A percentile compares a stretch with the other conserved stretches of the same genome.
phyloP scores from a whole-genome alignment of 2,113 vertebrate genomes.

The Chauna torquata region DNA sequence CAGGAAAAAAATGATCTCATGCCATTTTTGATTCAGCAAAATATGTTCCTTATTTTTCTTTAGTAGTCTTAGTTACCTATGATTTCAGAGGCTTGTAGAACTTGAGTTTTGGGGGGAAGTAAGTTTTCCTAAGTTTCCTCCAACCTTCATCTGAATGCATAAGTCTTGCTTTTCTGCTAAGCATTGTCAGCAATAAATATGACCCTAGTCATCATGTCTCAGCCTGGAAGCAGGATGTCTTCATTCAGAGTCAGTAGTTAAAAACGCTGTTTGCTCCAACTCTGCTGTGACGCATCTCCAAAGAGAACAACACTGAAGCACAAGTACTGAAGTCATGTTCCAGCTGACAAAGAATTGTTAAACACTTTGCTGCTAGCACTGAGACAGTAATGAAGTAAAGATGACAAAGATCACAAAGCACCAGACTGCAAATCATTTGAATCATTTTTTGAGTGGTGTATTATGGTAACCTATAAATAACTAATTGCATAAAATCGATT shows the following conservation, averaged over 20 bases:
- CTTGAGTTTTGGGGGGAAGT: background rate
- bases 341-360: constrained; percentile 22
- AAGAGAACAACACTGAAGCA: background rate
- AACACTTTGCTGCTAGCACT: background rate
- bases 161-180: background rate
- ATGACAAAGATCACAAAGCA: constrained; percentile 72
- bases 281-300: background rate
- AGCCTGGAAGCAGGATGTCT: background rate
- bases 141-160: background rate
- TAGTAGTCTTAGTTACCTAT: background rate
- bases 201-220: background rate
- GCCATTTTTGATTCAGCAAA: constrained; percentile 3
- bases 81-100: background rate
- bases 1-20: background rate
- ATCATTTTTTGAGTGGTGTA: constrained; percentile 78
- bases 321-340: background rate
- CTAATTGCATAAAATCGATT: constrained; percentile 82
- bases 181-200: background rate
- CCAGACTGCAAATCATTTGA: constrained; percentile 75
- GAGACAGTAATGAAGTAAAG: constrained; percentile 37
- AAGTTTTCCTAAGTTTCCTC: background rate
- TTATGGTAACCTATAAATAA: constrained; percentile 83
- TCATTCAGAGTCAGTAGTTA: background rate
- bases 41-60: constrained; percentile 3
- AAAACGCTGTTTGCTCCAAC: constrained; percentile 5